Percentiles rank a stretch among this genome's conserved stretches.
Evolutionary conservation across 2,113 vertebrate species (phyloP).

Genomic region (Eubucco bourcierii): DNA sequence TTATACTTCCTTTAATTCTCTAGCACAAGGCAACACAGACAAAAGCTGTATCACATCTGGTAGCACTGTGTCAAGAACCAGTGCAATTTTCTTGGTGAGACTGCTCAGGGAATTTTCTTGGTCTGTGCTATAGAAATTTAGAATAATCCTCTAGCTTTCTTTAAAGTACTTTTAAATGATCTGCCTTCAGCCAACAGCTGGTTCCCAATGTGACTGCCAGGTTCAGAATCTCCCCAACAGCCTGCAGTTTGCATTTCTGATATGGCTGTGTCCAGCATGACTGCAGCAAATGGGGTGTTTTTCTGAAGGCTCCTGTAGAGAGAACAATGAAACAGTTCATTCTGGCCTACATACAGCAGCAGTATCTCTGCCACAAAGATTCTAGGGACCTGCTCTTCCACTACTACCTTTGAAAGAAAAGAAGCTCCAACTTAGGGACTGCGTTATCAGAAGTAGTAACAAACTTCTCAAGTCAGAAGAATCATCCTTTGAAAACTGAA

Average conservation of each 20-base stretch:
- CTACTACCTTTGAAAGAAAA: not conserved
- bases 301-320: not conserved
- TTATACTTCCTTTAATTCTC: slow-evolving; percentile 11
- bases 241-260: not conserved
- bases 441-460: not conserved
- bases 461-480: not conserved
- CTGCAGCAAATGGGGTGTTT: slow-evolving; percentile 20
- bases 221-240: slow-evolving; percentile 41
- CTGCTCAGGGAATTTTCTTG: slow-evolving; percentile 37
- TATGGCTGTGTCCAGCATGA: not conserved
- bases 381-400: not conserved
- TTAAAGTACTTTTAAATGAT: slow-evolving; percentile 55
- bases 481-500: too few relatives aligned
- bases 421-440: not conserved
- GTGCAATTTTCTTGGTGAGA: slow-evolving; percentile 41
- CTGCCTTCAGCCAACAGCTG: slow-evolving; percentile 52
- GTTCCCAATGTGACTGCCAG: slow-evolving; percentile 38
- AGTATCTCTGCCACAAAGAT: not conserved
- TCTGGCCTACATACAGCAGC: not conserved
- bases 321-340: not conserved
- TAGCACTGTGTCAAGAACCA: slow-evolving; percentile 28
- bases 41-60: slow-evolving; percentile 31
- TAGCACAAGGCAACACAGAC: slow-evolving; percentile 7
- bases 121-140: slow-evolving; percentile 46
- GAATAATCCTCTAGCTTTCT: slow-evolving; percentile 40